Evolutionary conservation across 2,113 vertebrate species (phyloP).

Genomic region (Barbus barbus): DNA sequence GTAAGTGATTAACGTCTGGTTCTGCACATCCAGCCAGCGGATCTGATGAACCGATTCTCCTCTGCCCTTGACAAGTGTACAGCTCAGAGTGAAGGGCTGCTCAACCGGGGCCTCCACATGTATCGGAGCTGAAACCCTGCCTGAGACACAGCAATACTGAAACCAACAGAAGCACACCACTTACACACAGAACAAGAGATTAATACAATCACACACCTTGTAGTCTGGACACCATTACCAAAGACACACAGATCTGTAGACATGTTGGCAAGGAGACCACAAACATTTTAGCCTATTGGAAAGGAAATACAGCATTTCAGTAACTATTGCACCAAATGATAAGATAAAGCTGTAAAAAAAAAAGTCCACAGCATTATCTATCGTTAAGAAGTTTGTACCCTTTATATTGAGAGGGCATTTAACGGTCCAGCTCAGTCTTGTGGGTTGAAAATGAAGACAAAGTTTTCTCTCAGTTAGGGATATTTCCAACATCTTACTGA

Average conservation of each 20-base stretch:
- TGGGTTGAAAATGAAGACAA: background rate
- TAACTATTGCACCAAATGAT: constrained; percentile 46
- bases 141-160: constrained; percentile 59
- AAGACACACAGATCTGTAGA: constrained; percentile 68
- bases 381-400: background rate
- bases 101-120: constrained; percentile 66
- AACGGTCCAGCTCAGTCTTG: constrained; percentile 17
- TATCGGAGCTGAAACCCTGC: constrained; percentile 67
- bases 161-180: background rate
- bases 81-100: constrained; percentile 73
- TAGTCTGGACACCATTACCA: constrained; percentile 65
- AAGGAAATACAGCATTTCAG: background rate
- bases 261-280: constrained; percentile 53
- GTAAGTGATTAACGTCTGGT: constrained; percentile 73
- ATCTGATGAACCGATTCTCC: constrained; percentile 70
- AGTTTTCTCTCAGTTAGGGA: background rate
- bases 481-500: constrained; percentile 21
- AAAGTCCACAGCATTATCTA: background rate
- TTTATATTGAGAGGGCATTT: constrained; percentile 21
- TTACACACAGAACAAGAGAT: background rate
- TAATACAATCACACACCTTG: constrained; percentile 64
- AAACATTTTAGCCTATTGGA: constrained; percentile 64
- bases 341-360: too few relatives aligned
- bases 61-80: constrained; percentile 62
- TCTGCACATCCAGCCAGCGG: constrained; percentile 73